These are phyloP conservation scores for Nymphalis io DNA, from an alignment of 1,140 invertebrate species.

Conservation along the genomic window DNA sequence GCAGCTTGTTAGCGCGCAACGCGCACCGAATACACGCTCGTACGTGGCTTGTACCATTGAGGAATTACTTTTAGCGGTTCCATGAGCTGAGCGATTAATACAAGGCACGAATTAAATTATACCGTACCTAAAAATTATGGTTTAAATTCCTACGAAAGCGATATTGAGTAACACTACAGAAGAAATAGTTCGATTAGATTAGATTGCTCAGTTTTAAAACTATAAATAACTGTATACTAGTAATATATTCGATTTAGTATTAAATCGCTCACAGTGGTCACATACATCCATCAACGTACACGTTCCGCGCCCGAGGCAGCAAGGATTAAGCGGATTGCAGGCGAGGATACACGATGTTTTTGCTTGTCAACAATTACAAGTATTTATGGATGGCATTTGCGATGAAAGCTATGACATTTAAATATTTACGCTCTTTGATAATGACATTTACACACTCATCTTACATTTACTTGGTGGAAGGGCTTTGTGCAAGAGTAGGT, in stretches of 20 bases:
- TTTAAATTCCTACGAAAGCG: too few species aligned
- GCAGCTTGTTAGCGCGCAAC: slow-evolving; percentile 64
- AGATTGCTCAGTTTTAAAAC: too few species aligned
- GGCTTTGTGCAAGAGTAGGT: too few species aligned
- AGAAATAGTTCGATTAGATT: too few species aligned
- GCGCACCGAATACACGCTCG: slow-evolving; percentile 60
- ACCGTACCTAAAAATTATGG: too few species aligned
- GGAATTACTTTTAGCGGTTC: slow-evolving; percentile 39
- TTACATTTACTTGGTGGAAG: too few species aligned
- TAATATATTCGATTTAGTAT: neutral
- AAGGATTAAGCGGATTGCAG: slow-evolving; percentile 59
- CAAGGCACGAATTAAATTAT: too few species aligned
- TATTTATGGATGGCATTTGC: slow-evolving; percentile 22
- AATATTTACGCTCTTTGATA: neutral
- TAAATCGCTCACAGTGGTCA: slow-evolving; percentile 34
- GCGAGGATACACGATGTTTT: slow-evolving; percentile 50
- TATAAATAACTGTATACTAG: too few species aligned
- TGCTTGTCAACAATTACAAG: slow-evolving; percentile 51
- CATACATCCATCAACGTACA: slow-evolving; percentile 31
- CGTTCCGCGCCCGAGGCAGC: slow-evolving; percentile 51
- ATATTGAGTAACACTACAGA: too few species aligned
- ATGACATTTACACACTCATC: neutral
- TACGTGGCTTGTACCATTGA: slow-evolving; percentile 48
- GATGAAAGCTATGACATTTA: neutral
- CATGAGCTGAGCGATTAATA: slow-evolving; percentile 33